Evolutionary conservation across 2,113 vertebrate species (phyloP).

Genomic region (Capreolus pygargus): DNA sequence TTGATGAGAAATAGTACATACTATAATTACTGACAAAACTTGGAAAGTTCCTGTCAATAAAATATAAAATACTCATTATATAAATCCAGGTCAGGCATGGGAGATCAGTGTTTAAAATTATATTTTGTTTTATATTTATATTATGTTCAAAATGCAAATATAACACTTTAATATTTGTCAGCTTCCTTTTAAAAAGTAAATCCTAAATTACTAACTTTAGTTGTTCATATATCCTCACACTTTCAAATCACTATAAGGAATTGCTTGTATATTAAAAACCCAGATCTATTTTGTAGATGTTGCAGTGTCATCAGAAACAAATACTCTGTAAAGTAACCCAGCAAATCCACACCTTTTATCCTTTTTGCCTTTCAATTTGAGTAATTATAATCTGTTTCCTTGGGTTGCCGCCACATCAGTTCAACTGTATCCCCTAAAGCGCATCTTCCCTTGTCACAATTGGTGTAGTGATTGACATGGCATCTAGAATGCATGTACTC

Average conservation of each 20-base stretch:
- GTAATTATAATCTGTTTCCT: background rate
- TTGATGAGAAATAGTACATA: background rate
- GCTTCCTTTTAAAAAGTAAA: conserved; percentile 7
- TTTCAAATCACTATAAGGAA: background rate
- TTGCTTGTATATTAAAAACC: conserved; percentile 25
- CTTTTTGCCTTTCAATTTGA: conserved; percentile 39
- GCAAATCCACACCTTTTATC: background rate
- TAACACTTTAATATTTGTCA: conserved; percentile 25
- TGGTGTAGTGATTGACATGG: background rate
- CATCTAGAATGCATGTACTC: conserved; percentile 18
- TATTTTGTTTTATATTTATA: conserved; percentile 26
- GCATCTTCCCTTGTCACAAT: background rate
- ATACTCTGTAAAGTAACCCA: background rate
- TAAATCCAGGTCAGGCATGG: background rate
- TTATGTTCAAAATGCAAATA: conserved; percentile 24
- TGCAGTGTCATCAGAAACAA: conserved; percentile 14
- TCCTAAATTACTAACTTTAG: conserved; percentile 9
- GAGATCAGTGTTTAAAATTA: conserved; percentile 25
- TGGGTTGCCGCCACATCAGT: background rate
- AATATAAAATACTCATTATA: background rate
- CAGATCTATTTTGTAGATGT: background rate
- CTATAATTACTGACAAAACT: conserved; percentile 5
- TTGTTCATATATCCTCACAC: background rate
- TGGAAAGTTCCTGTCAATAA: conserved; percentile 28
- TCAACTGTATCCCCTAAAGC: background rate